phyloP scores from a whole-genome alignment of 2,888 invertebrate genomes.

The Macrophya alboannulata region DNA sequence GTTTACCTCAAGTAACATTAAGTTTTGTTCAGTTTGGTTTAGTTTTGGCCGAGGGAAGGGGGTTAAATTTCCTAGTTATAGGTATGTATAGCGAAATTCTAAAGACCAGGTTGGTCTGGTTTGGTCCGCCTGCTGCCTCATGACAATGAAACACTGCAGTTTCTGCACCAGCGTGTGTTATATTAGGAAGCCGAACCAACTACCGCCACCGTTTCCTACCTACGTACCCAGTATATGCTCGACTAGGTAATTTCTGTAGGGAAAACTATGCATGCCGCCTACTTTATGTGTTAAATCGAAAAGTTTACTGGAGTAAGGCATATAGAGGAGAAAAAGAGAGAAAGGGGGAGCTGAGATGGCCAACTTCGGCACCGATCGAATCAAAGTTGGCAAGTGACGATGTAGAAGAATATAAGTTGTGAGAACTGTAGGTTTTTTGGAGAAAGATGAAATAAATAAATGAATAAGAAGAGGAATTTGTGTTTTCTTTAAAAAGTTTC shows the following conservation, averaged over 20 bases:
- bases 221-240: neutral
- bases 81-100: neutral
- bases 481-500: neutral
- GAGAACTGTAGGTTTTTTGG: neutral
- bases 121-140: neutral
- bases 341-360: neutral
- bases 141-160: slow-evolving; percentile 34
- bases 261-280: neutral
- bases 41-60: neutral
- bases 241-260: neutral
- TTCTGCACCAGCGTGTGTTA: neutral
- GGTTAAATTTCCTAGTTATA: too few species aligned
- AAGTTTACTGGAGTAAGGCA: too few species aligned
- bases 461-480: neutral
- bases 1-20: slow-evolving; percentile 33
- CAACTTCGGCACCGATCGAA: neutral
- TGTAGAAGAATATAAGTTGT: neutral
- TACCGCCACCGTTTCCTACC: neutral
- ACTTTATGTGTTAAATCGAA: slow-evolving; percentile 4
- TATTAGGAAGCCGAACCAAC: neutral
- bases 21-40: slow-evolving; percentile 35
- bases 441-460: neutral
- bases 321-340: neutral
- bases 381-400: slow-evolving; percentile 6
- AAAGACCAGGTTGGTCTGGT: neutral